Base-by-base conservation (phyloP, 2,797 vertebrate species). In the Fistularia commersonii region DNA sequence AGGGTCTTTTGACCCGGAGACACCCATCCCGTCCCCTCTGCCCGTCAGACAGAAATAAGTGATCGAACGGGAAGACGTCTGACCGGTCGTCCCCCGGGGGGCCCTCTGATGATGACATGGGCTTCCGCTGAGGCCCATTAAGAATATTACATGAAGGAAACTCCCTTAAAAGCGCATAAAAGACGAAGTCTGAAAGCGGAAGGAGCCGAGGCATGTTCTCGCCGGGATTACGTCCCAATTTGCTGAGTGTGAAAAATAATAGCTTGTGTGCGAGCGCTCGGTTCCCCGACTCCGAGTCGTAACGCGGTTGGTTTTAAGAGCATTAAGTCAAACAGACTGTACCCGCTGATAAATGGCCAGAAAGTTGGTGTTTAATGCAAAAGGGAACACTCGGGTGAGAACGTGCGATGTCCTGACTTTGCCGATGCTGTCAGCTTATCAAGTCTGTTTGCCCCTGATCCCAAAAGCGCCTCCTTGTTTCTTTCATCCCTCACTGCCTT, bases 51-150 rank as follows among this genome's bases (percentile, higher is more conserved):
- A 7, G 3, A 44, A 52, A 45, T 64, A 63, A 7, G 33, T 48
- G 52, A 66, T 70, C 32, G 32, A 45, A 44, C 3, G 6, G 61
- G 48, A 62, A 53, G 54, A 52, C 34, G 36, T 36, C 39, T 1
- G 4, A 51, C 52, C 51, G 3, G 32, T 43, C 61, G 39, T 15
- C 33, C 45, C 67, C 44, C 55, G 6, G 0, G 35, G 48, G 66
- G 55, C 53, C 48, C 41, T 74, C 69, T 76, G 80, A 84, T 80
- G 66, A 82, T 77, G 69, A 83, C 74, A 68, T 45, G 50, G 48
- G 56, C 69, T 80, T 82, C 64, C 76, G 74, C 41, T 11, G 63
- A 74, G 78, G 72, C 74, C 83, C 78, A 83, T 87, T 88, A 89
- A 60, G 61, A 61, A 63, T 68, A 79, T 83, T 45, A 85, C 82